Base-by-base conservation (phyloP, 2,888 invertebrate species). In the Aspidiotus destructor region DNA sequence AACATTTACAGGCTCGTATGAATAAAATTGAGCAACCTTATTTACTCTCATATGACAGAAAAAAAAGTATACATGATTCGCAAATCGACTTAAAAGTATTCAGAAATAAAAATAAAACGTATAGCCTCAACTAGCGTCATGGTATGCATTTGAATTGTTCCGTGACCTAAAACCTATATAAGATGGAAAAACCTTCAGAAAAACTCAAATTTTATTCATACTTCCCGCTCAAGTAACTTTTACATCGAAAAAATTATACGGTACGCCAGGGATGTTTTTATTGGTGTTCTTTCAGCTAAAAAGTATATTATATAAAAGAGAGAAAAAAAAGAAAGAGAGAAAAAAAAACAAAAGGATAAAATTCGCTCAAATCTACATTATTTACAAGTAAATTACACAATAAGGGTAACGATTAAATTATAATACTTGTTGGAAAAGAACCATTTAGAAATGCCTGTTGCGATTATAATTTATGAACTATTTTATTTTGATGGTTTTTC, bases 1-100 rank as follows among this genome's bases (percentile, higher is more conserved):
- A 28, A 28, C 1, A 28, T 28, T 28, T 41, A 65, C 52, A 60
- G 67, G 67, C 67, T 67, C 58, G 67, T 67, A 67, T 58, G 67
- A 67, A 67, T 67, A 67, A 67, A 67, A 67, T 67, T 67, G 67
- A 67, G 67, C 67, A 67, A 67, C 60, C 60, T 58, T 58, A 28
- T 54, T 54, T 8, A 54, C 16, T 54, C 15, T 54, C 28, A 28
- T 28, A 28, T 28, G 28, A 54, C 55, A 54, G 17, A 28, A 58
- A 58, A 58, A 17, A 58, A 28, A 58, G 28, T 58, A 58, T 48
- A 48, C 48, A 48, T n/a, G 48, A 48, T 28, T 28, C 28, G 28
- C 10, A 6, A 48, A 48, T 58, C 58, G 58, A 58, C 16, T 58
- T 58, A 58, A 48, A 63, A 54, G 63, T 63, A 63, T 63, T 41